These are phyloP conservation scores for Drosophila lacteicornis DNA, from an alignment of 1,140 invertebrate genomes.

Conservation along the genomic window DNA sequence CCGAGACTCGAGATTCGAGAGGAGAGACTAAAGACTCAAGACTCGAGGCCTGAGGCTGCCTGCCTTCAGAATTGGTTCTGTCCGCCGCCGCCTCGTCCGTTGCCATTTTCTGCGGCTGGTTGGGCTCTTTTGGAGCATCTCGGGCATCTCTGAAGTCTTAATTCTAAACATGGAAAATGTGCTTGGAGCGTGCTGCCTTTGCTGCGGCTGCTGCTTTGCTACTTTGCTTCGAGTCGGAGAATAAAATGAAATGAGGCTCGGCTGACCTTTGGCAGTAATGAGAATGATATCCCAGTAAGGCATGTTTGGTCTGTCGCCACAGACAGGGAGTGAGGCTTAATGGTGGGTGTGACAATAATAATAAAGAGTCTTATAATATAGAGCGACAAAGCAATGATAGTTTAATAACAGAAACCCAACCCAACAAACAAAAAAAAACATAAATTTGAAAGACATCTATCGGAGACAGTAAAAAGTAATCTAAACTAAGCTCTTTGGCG, in stretches of 20 bases:
- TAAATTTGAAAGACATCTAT: not conserved
- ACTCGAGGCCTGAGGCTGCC: slow-evolving; percentile 38
- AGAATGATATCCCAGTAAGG: slow-evolving; percentile 51
- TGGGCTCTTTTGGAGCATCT: slow-evolving; percentile 45
- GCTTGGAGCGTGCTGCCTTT: slow-evolving; percentile 71
- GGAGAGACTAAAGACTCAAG: slow-evolving; percentile 3
- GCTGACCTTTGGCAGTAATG: slow-evolving; percentile 67
- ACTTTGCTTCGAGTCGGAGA: slow-evolving; percentile 56
- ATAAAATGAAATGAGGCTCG: slow-evolving; percentile 47
- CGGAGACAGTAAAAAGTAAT: not conserved
- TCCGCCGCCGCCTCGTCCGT: slow-evolving; percentile 23
- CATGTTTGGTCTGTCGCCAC: not conserved
- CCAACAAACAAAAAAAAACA: not conserved
- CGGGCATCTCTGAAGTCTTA: slow-evolving; percentile 67
- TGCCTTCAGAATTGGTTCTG: slow-evolving; percentile 60
- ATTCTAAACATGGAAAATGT: slow-evolving; percentile 82
- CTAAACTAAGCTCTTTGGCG: slow-evolving; percentile 1
- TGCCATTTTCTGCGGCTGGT: slow-evolving; percentile 36
- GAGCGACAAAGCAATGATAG: no score
- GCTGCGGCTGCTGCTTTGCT: slow-evolving; percentile 33
- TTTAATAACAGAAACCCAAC: no score
- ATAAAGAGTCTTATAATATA: not conserved
- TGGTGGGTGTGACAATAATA: slow-evolving; percentile 9
- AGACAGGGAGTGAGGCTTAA: not conserved
- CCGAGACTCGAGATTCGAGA: slow-evolving; percentile 18